Evolutionary conservation across 2,797 vertebrate species (phyloP), one percentile per base, ranked within the genome.

Genomic region (Rhadinocentrus ornatus): DNA sequence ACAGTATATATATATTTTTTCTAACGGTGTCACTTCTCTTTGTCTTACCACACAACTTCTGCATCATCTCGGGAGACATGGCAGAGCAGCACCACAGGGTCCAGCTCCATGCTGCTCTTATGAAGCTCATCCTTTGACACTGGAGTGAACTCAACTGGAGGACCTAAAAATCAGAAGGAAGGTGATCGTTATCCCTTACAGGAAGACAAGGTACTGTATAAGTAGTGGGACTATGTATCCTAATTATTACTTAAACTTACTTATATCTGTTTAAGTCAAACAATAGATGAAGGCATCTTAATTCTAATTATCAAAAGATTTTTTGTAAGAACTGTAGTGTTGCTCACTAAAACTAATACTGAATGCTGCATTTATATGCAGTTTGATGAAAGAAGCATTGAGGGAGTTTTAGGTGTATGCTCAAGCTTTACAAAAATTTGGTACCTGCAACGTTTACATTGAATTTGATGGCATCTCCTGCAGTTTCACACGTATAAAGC

Each of bases 51-150:
- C 62, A 44, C 61, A 2, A 92, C 91, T 0, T 81, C 62, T 1
- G 92, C 93, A 12, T 95, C 94, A 0, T 93, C 90, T 37, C 80
- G 78, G 1, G 94, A 96, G 58, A 97, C 89, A 31, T 97, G 93
- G 22, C 96, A 97, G 56, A 92, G 85, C 71, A 97, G 92, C 32
- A 96, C 94, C 80, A 96, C 95, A 0, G 95, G 94, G 72, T 96
- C 93, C 79, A 94, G 80, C 83, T 95, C 94, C 90, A 94, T 90
- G 74, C 90, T 86, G 58, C 74, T 93, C 88, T 94, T 95, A 24
- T 93, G 89, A 10, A 87, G 90, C 13, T 95, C 93, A 27, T 93
- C 93, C 18, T 89, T 75, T 15, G 86, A 60, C 9, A 91, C 57
- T 2, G 83, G 86, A 64, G 63, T 89, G 85, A 95, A 95, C 58